Evolutionary conservation across 1,140 invertebrate species (phyloP), one percentile per base, ranked within the genome.

Genomic region (Sycophaga agraensis): DNA sequence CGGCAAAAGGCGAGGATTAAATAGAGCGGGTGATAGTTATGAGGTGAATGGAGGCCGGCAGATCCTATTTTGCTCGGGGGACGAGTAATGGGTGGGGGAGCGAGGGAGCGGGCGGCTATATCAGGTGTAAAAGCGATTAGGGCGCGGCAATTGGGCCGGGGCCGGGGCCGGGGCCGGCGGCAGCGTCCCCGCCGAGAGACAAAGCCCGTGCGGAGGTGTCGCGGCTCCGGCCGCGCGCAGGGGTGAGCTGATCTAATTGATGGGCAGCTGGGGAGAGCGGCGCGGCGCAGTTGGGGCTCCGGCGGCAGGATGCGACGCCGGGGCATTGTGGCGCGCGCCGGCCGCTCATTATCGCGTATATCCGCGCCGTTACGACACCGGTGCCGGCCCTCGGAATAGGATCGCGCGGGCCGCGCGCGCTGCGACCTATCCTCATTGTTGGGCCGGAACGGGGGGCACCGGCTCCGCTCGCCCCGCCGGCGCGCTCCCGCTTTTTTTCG

Each of bases 201-300:
- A 61, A 63, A 59, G 54, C 63, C 60, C n/a, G n/a, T n/a, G n/a
- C n/a, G 54, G 34, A 34, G 50, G 42, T 61, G 49, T 65, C 51
- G 51, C 51, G 49, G 28, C 62, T 66, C 53, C 35, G 57, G 66
- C 49, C 45, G 39, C 24, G 31, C 6, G 46, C 50, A 59, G 65
- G 75, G 77, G 75, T 75, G 76, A 65, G 65, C 59, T 78, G 75
- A 78, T 79, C 70, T 77, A 79, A 79, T 77, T 78, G 75, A 77
- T 78, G 67, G 61, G 56, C n/a, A n/a, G n/a, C n/a, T n/a, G n/a
- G n/a, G n/a, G n/a, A n/a, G n/a, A n/a, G n/a, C n/a, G 19, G 66
- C 37, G 46, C 72, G 67, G 74, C 70, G 73, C 72, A 69, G 63
- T 59, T 72, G 34, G 11, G 2, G 17, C 9, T 17, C 24, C 35